These are phyloP conservation scores for Icerya purchasi DNA, from an alignment of 2,888 invertebrate species.

Conservation along the genomic window DNA sequence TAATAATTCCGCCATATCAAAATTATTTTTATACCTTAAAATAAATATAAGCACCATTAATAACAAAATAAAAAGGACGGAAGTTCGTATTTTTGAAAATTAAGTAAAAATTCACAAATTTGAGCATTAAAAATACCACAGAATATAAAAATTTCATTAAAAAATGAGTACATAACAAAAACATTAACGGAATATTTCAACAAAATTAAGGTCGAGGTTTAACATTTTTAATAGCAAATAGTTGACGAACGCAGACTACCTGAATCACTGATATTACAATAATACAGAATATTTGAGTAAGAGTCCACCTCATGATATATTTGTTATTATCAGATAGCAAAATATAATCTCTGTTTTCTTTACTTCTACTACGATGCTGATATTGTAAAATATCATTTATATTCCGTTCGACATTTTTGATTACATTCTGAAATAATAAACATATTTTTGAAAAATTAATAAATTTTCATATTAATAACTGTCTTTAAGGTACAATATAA, in stretches of 20 bases:
- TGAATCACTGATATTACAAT: constrained; percentile 53
- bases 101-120: too few relatives aligned
- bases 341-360: constrained; percentile 64
- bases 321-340: constrained; percentile 57
- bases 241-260: constrained; percentile 70
- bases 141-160: too few relatives aligned
- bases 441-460: constrained; percentile 3
- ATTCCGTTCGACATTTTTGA: constrained; percentile 56
- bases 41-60: too few relatives aligned
- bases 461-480: background rate
- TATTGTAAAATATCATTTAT: constrained; percentile 67
- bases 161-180: too few relatives aligned
- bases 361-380: constrained; percentile 57
- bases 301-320: constrained; percentile 75
- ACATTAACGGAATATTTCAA: too few relatives aligned
- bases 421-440: constrained; percentile 35
- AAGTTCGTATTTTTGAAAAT: too few relatives aligned
- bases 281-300: constrained; percentile 66
- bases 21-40: too few relatives aligned
- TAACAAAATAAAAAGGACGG: too few relatives aligned
- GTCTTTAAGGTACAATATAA: background rate
- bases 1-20: too few relatives aligned
- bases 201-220: constrained; percentile 10
- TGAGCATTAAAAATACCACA: too few relatives aligned
- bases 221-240: constrained; percentile 50